Percentiles rank a stretch among this genome's conserved stretches.
Evolutionary conservation across 1,140 invertebrate species (phyloP).

Genomic region (Pseudachorutes palmiensis): DNA sequence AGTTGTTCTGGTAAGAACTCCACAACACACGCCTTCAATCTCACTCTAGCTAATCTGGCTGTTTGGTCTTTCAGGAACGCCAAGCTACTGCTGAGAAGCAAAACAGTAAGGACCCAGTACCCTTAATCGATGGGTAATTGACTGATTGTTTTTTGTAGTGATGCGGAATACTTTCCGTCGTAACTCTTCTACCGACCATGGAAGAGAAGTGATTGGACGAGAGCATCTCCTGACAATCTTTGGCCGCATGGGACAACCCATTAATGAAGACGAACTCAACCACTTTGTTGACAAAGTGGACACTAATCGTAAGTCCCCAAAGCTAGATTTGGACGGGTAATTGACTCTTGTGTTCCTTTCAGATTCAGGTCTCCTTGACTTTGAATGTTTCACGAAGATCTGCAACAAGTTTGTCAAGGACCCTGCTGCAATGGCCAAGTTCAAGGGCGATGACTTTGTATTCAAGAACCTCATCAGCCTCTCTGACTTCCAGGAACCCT

Average conservation of each 20-base stretch:
- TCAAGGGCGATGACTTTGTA: conserved; percentile 17
- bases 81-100: background rate
- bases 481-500: conserved; percentile 1
- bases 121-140: background rate
- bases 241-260: conserved; percentile 2
- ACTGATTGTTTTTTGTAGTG: conserved; percentile 5
- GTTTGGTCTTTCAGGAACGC: background rate
- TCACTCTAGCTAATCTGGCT: background rate
- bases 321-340: too few species aligned
- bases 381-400: background rate
- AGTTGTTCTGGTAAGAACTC: background rate
- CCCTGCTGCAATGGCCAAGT: conserved; percentile 11
- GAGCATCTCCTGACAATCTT: background rate
- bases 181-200: background rate
- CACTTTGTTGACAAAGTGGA: conserved; percentile 1
- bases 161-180: conserved; percentile 10
- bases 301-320: conserved; percentile 5
- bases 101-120: background rate
- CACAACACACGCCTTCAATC: background rate
- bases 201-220: background rate
- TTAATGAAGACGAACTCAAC: background rate
- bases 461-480: conserved; percentile 16
- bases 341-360: too few species aligned
- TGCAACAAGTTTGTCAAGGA: conserved; percentile 7
- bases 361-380: background rate